Conservation (phyloP, 37 sponge, comb jelly and placozoan species). For the Aplysina aerophoba region DNA sequence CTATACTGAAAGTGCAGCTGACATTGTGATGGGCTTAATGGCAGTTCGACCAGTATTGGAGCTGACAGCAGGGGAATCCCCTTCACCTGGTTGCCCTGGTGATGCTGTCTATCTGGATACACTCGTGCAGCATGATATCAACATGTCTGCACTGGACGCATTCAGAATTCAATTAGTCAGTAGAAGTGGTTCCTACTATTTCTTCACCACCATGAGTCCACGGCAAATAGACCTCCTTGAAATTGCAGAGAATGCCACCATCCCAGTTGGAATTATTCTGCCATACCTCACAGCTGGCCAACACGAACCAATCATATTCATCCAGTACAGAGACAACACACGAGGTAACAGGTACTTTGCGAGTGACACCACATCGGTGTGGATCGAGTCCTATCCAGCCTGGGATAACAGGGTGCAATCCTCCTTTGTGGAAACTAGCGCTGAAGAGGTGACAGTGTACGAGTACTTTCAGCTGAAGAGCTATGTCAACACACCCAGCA, state of each 20-base stretch:
- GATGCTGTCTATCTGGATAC: background rate
- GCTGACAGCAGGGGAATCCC: background rate
- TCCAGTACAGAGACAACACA: background rate
- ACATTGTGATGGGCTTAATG: background rate
- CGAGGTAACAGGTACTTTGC: background rate
- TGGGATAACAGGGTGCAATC: background rate
- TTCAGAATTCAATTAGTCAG: background rate
- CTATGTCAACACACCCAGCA: background rate
- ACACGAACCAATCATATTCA: background rate
- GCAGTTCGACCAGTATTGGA: background rate
- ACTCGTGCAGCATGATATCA: background rate
- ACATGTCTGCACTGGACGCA: background rate
- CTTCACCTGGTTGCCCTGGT: slow-evolving; percentile 11
- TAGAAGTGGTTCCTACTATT: background rate
- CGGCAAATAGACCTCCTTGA: background rate
- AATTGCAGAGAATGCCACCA: background rate
- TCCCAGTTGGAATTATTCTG: background rate
- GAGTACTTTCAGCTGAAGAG: slow-evolving; percentile 2
- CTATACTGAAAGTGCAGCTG: background rate
- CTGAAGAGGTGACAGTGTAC: background rate
- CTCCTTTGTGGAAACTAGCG: background rate
- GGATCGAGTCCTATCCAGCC: background rate
- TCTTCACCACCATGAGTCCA: background rate
- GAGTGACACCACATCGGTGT: background rate
- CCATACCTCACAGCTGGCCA: background rate